A percentile compares a stretch with the other conserved stretches of the same genome.
Evolutionary conservation across 1,140 invertebrate genomes (phyloP).

Genomic region (Macrocentrus cingulum): DNA sequence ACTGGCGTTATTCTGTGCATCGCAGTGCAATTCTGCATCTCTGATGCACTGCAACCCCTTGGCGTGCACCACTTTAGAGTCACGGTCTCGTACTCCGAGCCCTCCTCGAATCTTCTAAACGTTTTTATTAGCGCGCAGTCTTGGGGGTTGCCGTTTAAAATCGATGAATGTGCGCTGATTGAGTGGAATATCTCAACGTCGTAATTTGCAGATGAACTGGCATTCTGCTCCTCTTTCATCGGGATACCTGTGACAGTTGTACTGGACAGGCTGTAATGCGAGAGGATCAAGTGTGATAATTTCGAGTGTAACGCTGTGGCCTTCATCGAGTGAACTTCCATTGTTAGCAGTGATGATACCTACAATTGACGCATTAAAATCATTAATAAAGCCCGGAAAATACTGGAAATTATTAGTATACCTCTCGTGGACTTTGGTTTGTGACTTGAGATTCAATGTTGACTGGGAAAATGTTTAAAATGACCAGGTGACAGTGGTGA

Average conservation of each 20-base stretch:
- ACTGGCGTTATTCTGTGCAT: constrained; percentile 92
- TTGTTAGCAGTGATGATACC: constrained; percentile 67
- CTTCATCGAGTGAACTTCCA: constrained; percentile 72
- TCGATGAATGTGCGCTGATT: constrained; percentile 76
- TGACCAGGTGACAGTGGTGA: constrained; percentile 84
- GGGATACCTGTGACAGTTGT: constrained; percentile 97
- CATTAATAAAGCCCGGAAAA: constrained; percentile 18
- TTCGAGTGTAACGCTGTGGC: constrained; percentile 65
- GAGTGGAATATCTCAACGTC: constrained; percentile 96
- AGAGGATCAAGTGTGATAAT: constrained; percentile 73
- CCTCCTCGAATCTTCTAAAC: constrained; percentile 62
- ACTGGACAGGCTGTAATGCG: constrained; percentile 89
- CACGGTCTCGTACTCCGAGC: constrained; percentile 72
- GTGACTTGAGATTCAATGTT: constrained; percentile 74
- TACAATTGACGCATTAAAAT: constrained; percentile 38
- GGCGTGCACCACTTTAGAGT: constrained; percentile 97
- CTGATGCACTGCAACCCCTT: constrained; percentile 75
- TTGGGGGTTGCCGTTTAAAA: constrained; percentile 66
- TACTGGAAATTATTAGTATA: constrained; percentile 38
- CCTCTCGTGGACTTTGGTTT: constrained; percentile 67
- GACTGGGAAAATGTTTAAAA: constrained; percentile 84
- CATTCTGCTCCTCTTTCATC: constrained; percentile 99
- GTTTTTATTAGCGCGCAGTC: constrained; percentile 54
- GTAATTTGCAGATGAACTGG: constrained; percentile 95
- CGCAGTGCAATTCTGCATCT: constrained; percentile 77